phyloP scores from a whole-genome alignment of 2,797 vertebrate species.

The Knipowitschia caucasica region DNA sequence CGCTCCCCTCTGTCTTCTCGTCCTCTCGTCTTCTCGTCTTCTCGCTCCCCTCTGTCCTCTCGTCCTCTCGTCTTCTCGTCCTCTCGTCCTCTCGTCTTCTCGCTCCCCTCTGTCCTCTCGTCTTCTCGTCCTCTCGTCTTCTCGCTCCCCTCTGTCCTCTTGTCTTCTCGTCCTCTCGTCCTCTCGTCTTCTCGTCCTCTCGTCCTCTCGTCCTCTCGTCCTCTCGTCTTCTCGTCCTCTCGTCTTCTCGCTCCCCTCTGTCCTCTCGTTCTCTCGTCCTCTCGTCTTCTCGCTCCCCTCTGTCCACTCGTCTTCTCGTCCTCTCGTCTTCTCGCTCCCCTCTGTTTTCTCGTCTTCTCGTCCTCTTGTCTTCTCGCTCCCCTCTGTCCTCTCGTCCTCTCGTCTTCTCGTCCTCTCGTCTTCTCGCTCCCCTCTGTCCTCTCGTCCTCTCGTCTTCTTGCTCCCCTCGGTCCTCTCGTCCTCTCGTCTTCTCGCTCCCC shows the following conservation, averaged over 20 bases:
- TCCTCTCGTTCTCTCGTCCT: too few relatives aligned
- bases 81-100: conserved; percentile 9
- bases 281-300: conserved; percentile 12
- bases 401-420: conserved; percentile 8
- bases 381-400: too few relatives aligned
- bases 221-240: conserved; percentile 13
- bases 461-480: conserved; percentile 16
- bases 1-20: too few relatives aligned
- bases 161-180: too few relatives aligned
- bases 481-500: conserved; percentile 12
- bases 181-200: conserved; percentile 2
- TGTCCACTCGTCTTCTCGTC: too few relatives aligned
- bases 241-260: conserved; percentile 9
- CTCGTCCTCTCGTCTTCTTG: conserved; percentile 2
- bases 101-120: too few relatives aligned
- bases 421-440: conserved; percentile 12
- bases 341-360: too few relatives aligned
- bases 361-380: conserved; percentile 10
- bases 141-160: too few relatives aligned
- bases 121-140: conserved; percentile 6
- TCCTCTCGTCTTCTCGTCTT: conserved; percentile 6
- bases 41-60: conserved; percentile 15
- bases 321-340: conserved; percentile 12
- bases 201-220: conserved; percentile 15
- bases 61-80: conserved; percentile 7